Evolutionary conservation across 2,888 invertebrate species (phyloP).

Genomic region (Podabrus alpinus): DNA sequence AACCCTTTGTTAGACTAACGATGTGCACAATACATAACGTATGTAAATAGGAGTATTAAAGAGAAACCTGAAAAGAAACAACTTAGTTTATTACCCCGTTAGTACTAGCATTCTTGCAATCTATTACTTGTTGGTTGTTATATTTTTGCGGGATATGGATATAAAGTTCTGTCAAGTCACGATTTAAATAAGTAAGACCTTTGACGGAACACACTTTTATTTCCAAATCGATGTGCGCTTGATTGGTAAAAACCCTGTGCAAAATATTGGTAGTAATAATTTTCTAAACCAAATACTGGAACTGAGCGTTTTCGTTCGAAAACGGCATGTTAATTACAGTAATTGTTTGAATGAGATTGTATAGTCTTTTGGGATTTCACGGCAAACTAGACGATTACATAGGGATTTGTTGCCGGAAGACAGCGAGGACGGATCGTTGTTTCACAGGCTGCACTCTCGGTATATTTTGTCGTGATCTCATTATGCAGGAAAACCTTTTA

Average conservation of each 20-base stretch:
- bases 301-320: not conserved
- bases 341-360: slow-evolving; percentile 20
- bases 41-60: slow-evolving; percentile 42
- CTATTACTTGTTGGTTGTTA: slow-evolving; percentile 29
- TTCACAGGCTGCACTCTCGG: slow-evolving; percentile 8
- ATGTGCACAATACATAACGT: slow-evolving; percentile 32
- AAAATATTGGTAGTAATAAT: not conserved
- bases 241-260: not conserved
- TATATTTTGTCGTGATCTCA: slow-evolving; percentile 24
- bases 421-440: slow-evolving; percentile 11
- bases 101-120: slow-evolving; percentile 29
- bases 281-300: not conserved
- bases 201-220: not conserved
- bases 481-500: slow-evolving; percentile 34
- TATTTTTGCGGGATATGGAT: slow-evolving; percentile 19
- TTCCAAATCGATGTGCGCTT: not conserved
- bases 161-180: not conserved
- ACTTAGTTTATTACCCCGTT: slow-evolving; percentile 39
- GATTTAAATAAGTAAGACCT: not conserved
- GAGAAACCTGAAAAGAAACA: slow-evolving; percentile 37
- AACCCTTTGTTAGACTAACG: slow-evolving; percentile 17
- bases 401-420: slow-evolving; percentile 18
- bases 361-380: slow-evolving; percentile 19
- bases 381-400: slow-evolving; percentile 15
- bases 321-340: slow-evolving; percentile 18